Percentiles rank a stretch among this genome's conserved stretches.
Evolutionary conservation across 2,113 vertebrate genomes (phyloP).

Genomic region (Zootoca vivipara): DNA sequence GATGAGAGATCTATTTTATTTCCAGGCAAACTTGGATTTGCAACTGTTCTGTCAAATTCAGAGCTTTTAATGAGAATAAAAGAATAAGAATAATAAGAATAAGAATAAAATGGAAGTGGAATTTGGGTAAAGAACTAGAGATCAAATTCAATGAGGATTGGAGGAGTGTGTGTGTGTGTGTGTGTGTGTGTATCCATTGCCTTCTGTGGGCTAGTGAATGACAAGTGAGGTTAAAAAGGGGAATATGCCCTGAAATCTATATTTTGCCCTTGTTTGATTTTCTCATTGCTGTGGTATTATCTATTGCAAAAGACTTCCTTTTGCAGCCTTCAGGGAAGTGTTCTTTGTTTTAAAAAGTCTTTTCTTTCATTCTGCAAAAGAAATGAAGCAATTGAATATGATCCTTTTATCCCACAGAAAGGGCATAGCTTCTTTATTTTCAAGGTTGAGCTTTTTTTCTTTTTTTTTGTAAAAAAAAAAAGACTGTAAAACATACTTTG

Average conservation of each 20-base stretch:
- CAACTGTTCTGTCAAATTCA: neutral
- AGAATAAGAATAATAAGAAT: too few species aligned
- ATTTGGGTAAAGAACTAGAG: neutral
- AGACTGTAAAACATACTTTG: conserved; percentile 66
- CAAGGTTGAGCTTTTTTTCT: conserved; percentile 70
- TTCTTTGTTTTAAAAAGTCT: conserved; percentile 71
- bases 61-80: neutral
- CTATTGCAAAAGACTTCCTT: conserved; percentile 59
- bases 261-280: conserved; percentile 67
- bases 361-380: conserved; percentile 73
- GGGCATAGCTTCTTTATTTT: conserved; percentile 75
- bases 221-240: conserved; percentile 55
- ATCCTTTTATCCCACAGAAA: conserved; percentile 73
- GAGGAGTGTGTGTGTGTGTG: too few species aligned
- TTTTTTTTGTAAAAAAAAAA: too few species aligned
- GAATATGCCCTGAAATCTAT: conserved; percentile 49
- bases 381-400: conserved; percentile 69
- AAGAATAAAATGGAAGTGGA: neutral
- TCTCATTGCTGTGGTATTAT: conserved; percentile 58
- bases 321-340: conserved; percentile 61
- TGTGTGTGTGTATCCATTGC: too few species aligned
- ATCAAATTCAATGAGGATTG: conserved; percentile 23
- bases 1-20: neutral
- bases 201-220: conserved; percentile 27
- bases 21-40: neutral